Evolutionary conservation across 2,888 invertebrate species (phyloP), one percentile per base, ranked within the genome.

Genomic region (Tinea semifulvella): DNA sequence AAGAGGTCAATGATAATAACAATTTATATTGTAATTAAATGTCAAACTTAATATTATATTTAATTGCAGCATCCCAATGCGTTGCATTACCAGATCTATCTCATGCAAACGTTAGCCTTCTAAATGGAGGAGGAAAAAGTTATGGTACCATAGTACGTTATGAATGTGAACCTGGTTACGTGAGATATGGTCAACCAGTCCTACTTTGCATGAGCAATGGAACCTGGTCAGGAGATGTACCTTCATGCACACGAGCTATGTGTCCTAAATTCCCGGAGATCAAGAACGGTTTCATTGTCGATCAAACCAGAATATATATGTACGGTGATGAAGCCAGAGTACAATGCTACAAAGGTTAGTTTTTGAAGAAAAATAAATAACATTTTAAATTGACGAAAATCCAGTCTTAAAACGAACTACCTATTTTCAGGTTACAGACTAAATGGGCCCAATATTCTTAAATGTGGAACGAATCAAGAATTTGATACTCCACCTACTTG

Each of bases 151-250:
- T 96, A 56, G 91, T 96, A 2, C 85, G 95, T 50, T 95, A 91
- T 61, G 94, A 94, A 67, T 96, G 96, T 60, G 94, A 95, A 59
- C 89, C 94, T 4, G 96, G 96, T 2, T 96, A 94, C 60, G 88
- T 92, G 45, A 85, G 96, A 52, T 88, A 86, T 53, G 96, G 96
- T 20, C 90, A 92, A 61, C 96, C 96, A 11, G 95, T 95, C 2
- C 85, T 96, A 31, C 85, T 94, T 26, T 96, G 96, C 65, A 95
- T 95, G 94, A 95, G 94, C 60, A 95, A 96, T 60, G 96, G 96
- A 43, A 94, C 95, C 7, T 96, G 96, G 96, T 95, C 95, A 48
- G 94, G 93, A 47, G 88, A 91, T 53, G 93, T 95, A 3, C 96
- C 96, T 1, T 87, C 88, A 3, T 96, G 96, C 68, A 86, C 92